Percentiles rank a stretch among this genome's conserved stretches.
Conservation (phyloP, 2,797 vertebrate species). For the Microtus californicus region DNA sequence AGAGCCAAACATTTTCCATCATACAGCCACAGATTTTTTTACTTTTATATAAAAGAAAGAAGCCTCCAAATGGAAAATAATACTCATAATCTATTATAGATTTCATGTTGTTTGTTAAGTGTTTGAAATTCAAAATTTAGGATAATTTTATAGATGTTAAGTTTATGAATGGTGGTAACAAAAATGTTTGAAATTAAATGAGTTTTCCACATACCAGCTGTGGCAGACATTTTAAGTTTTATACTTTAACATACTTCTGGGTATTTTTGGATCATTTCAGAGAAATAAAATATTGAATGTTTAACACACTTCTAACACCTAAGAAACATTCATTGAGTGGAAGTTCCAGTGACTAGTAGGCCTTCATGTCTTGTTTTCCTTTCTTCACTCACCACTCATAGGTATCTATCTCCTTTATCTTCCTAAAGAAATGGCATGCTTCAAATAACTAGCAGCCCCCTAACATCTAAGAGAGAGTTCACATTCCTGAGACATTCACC, state of each 20-base stretch:
- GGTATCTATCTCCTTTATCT: neutral
- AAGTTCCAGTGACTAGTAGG: neutral
- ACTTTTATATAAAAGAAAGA: neutral
- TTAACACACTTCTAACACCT: neutral
- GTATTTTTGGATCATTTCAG: neutral
- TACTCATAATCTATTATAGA: slow-evolving; percentile 10
- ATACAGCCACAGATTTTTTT: neutral
- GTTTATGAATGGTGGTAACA: neutral
- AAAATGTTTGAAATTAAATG: neutral
- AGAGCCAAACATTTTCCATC: neutral
- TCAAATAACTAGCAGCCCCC: neutral
- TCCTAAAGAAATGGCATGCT: neutral
- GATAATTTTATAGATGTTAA: slow-evolving; percentile 33
- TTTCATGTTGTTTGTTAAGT: neutral
- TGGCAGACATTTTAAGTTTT: neutral
- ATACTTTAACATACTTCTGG: neutral
- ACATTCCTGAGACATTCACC: neutral
- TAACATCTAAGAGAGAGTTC: neutral
- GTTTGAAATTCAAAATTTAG: neutral
- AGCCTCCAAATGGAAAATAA: neutral
- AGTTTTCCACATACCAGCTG: neutral
- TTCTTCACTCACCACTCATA: neutral
- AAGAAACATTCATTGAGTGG: neutral
- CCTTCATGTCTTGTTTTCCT: neutral
- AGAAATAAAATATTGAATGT: neutral